Evolutionary conservation across 2,888 invertebrate genomes (phyloP).

Genomic region (Ptychoptera albimana): DNA sequence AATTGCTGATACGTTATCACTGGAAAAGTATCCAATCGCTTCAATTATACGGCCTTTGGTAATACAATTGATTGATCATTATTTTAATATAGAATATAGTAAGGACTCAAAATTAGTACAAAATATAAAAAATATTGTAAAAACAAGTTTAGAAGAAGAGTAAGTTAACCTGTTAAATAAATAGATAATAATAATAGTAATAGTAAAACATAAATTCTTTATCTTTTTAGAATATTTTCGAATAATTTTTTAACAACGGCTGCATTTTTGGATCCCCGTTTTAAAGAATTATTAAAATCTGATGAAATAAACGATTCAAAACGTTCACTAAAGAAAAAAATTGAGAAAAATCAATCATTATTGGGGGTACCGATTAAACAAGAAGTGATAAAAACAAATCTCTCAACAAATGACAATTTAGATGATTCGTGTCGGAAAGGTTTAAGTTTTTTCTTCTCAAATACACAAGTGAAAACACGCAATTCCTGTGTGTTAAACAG

Average conservation of each 20-base stretch:
- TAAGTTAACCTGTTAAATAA: no score
- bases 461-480: neutral
- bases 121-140: slow-evolving; percentile 19
- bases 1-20: slow-evolving; percentile 16
- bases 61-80: slow-evolving; percentile 23
- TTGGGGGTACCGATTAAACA: neutral
- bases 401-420: neutral
- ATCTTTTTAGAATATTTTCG: slow-evolving; percentile 16
- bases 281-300: slow-evolving; percentile 18
- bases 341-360: slow-evolving; percentile 5
- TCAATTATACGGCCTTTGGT: slow-evolving; percentile 18
- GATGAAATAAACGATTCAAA: slow-evolving; percentile 11
- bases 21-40: slow-evolving; percentile 14
- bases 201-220: neutral
- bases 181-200: slow-evolving; percentile 13
- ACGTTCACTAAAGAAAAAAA: slow-evolving; percentile 5
- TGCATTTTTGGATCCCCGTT: slow-evolving; percentile 26
- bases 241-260: slow-evolving; percentile 23
- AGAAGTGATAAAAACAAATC: neutral
- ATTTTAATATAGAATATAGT: slow-evolving; percentile 18
- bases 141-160: neutral
- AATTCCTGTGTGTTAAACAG: neutral
- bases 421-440: neutral
- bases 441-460: neutral
- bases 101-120: slow-evolving; percentile 18